Conservation (phyloP, 1,140 invertebrate species). For the Latrodectus geometricus region DNA sequence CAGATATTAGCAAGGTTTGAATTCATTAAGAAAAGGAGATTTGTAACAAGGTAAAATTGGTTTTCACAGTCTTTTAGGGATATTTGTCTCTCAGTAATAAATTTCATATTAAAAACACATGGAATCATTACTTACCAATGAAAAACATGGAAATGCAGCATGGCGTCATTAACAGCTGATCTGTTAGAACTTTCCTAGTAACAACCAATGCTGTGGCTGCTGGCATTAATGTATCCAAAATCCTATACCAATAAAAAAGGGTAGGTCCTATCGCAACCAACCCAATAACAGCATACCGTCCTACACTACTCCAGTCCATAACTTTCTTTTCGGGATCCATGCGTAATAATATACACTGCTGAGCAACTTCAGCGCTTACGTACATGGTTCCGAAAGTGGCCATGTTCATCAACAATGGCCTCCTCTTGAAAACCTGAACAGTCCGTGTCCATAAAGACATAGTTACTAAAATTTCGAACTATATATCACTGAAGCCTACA, state of each 20-base stretch:
- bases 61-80: too few relatives aligned
- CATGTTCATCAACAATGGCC: constrained; percentile 80
- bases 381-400: constrained; percentile 82
- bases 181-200: constrained; percentile 78
- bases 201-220: constrained; percentile 75
- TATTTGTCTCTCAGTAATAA: too few relatives aligned
- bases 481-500: too few relatives aligned
- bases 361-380: constrained; percentile 80
- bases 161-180: constrained; percentile 83
- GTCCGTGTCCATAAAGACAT: constrained; percentile 8
- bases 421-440: constrained; percentile 67
- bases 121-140: constrained; percentile 73
- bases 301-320: constrained; percentile 67
- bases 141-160: constrained; percentile 78
- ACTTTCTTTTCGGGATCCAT: constrained; percentile 1
- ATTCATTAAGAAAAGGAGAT: not conserved
- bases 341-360: constrained; percentile 73
- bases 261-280: constrained; percentile 75
- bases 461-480: not conserved
- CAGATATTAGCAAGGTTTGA: too few relatives aligned
- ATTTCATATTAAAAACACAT: not conserved
- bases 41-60: too few relatives aligned
- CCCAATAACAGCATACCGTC: constrained; percentile 75
- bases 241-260: constrained; percentile 80
- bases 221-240: constrained; percentile 77